Conservation (phyloP, 1,140 invertebrate species). For the Rhopalosiphum maidis region DNA sequence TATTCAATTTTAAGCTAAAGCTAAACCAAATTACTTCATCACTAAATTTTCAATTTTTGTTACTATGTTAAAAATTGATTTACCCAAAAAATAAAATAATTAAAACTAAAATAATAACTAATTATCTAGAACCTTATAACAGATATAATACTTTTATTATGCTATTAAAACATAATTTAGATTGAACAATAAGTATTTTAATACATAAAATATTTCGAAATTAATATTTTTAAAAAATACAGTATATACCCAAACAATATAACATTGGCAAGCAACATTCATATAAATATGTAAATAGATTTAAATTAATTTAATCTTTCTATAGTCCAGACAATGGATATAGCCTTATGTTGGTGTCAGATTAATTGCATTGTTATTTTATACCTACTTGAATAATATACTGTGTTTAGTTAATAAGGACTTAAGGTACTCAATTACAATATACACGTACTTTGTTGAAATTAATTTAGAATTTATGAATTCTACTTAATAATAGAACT, state of each 20-base stretch:
- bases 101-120: neutral
- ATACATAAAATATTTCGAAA: neutral
- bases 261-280: neutral
- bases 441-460: neutral
- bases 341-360: neutral
- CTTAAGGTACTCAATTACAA: neutral
- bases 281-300: neutral
- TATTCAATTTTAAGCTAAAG: neutral
- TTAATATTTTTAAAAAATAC: neutral
- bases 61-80: neutral
- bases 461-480: neutral
- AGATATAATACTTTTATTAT: neutral
- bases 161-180: too few relatives aligned
- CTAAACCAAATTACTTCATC: neutral
- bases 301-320: neutral
- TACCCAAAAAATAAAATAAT: neutral
- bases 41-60: neutral
- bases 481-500: neutral
- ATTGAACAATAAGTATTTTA: neutral
- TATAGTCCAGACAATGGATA: neutral
- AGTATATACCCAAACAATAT: neutral
- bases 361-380: neutral
- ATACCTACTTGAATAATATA: neutral
- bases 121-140: neutral
- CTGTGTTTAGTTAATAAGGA: neutral